phyloP scores from a whole-genome alignment of 2,797 vertebrate genomes.

The Melopsittacus undulatus region DNA sequence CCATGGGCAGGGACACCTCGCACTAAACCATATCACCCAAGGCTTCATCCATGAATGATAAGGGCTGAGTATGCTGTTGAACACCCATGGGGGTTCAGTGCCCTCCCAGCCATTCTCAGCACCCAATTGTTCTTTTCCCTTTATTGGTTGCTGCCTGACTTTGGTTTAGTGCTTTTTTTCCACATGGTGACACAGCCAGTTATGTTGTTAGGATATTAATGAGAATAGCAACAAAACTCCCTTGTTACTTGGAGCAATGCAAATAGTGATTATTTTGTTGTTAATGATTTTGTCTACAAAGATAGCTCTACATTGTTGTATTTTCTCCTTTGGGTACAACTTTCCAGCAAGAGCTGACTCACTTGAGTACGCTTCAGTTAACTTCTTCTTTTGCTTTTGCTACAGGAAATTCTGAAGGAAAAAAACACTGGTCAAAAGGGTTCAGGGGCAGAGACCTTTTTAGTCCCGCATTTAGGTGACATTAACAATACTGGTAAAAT shows the following conservation, averaged over 20 bases:
- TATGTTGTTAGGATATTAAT: background rate
- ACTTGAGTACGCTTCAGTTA: background rate
- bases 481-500: fast-evolving
- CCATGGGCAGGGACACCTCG: too few relatives aligned
- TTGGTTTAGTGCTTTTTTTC: background rate
- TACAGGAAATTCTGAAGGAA: background rate
- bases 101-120: fast-evolving
- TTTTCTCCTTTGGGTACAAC: background rate
- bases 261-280: background rate
- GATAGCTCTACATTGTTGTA: background rate
- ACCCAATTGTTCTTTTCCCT: fast-evolving
- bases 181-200: background rate
- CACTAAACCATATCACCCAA: too few relatives aligned
- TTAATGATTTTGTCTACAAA: background rate
- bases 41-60: too few relatives aligned
- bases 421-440: fast-evolving
- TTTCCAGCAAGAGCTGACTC: background rate
- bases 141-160: fast-evolving
- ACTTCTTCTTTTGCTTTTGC: background rate
- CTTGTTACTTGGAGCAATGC: background rate
- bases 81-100: fast-evolving
- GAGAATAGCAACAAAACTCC: background rate
- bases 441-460: background rate
- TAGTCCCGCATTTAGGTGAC: fast-evolving
- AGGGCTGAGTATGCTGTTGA: background rate